phyloP scores from a whole-genome alignment of 2,888 invertebrate species.

The Dusona sp. region DNA sequence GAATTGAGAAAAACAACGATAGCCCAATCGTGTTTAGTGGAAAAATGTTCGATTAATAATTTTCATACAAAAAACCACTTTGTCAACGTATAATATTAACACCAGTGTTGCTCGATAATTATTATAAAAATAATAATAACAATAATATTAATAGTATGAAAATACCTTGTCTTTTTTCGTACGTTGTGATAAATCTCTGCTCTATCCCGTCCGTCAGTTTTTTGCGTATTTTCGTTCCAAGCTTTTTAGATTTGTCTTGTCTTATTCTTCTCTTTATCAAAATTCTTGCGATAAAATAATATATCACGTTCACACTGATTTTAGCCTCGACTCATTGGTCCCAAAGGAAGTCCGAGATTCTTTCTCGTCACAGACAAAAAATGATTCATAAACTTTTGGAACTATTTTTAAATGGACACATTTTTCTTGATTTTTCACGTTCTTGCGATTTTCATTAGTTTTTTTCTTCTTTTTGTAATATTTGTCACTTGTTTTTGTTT shows the following conservation, averaged over 20 bases:
- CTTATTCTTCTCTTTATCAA: conserved; percentile 6
- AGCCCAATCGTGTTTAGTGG: neutral
- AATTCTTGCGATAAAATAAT: neutral
- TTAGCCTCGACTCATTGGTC: neutral
- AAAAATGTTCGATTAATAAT: neutral
- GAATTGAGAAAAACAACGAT: neutral
- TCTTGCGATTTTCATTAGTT: neutral
- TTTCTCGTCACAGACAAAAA: neutral
- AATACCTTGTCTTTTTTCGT: conserved; percentile 61
- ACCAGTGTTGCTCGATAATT: conserved; percentile 14
- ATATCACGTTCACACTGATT: neutral
- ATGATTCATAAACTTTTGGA: neutral
- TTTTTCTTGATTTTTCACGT: neutral
- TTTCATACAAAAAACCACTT: conserved; percentile 1
- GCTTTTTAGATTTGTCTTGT: neutral
- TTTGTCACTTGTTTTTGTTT: neutral
- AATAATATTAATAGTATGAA: conserved; percentile 24
- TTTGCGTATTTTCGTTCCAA: neutral
- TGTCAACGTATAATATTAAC: neutral
- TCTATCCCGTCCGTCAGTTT: neutral
- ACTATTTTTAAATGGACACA: neutral
- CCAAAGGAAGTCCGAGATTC: neutral
- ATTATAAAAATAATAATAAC: conserved; percentile 35
- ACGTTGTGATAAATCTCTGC: neutral
- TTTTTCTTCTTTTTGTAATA: neutral